Evolutionary conservation across 2,113 vertebrate genomes (phyloP).

Genomic region (Thamnaconus septentrionalis): DNA sequence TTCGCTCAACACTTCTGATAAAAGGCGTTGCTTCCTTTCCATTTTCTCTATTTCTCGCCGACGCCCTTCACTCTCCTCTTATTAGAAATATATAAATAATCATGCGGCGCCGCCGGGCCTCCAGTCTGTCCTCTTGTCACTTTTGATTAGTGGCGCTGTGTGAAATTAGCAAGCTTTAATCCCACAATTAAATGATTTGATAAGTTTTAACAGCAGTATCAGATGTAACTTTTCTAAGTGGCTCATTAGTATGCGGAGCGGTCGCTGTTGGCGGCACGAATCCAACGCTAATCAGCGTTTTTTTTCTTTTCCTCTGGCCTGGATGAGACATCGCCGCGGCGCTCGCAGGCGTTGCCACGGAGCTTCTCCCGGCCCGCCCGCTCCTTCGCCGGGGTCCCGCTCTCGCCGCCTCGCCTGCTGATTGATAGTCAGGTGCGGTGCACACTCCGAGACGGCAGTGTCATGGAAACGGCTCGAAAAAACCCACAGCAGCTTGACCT

Average conservation of each 20-base stretch:
- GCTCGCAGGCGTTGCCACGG: too few species aligned
- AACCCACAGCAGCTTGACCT: too few species aligned
- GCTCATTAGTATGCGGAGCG: slow-evolving; percentile 64
- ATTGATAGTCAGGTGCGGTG: slow-evolving; percentile 30
- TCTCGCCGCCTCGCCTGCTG: not conserved
- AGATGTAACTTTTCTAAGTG: slow-evolving; percentile 61
- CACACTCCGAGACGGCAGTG: slow-evolving; percentile 20
- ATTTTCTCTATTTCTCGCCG: slow-evolving; percentile 16
- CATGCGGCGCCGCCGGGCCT: slow-evolving; percentile 4
- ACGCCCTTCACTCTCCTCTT: slow-evolving; percentile 6
- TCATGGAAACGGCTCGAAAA: slow-evolving; percentile 40
- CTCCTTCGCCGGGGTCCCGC: too few species aligned
- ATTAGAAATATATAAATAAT: slow-evolving; percentile 40
- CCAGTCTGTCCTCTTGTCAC: slow-evolving; percentile 55
- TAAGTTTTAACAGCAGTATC: slow-evolving; percentile 54
- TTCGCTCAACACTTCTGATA: too few species aligned
- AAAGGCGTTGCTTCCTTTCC: not conserved
- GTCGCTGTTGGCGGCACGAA: slow-evolving; percentile 59
- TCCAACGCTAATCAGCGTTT: slow-evolving; percentile 57
- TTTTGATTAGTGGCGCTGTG: slow-evolving; percentile 65
- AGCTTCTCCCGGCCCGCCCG: too few species aligned
- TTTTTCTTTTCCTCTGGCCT: slow-evolving; percentile 2
- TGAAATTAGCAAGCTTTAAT: slow-evolving; percentile 63
- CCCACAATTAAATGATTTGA: slow-evolving; percentile 63
- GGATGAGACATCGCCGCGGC: too few species aligned